Evolutionary conservation across 2,888 invertebrate genomes (phyloP), one percentile per base, ranked within the genome.

Genomic region (Atherix ibis): DNA sequence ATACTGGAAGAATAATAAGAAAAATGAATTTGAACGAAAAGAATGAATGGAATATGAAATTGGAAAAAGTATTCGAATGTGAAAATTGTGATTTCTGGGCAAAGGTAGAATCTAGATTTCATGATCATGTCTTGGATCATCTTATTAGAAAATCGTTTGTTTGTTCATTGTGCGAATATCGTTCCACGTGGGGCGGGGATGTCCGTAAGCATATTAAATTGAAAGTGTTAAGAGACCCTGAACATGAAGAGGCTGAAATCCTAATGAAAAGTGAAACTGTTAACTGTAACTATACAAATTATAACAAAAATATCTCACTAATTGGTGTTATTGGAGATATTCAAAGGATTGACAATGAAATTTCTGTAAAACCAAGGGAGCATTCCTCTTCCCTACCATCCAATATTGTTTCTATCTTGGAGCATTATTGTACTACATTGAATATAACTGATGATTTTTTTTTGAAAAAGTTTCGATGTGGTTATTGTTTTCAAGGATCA

Each of bases 101-200:
- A 6, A 78, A 81, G 13, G 84, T 84, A 14, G 84, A 84, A 12
- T 83, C 83, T 28, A 69, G 84, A 43, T 85, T 85, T 57, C 84
- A 85, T 58, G 83, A 85, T 14, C 85, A 85, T 55, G 81, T 84
- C 44, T 83, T 85, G 16, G 84, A 83, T 10, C 85, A 85, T 60
- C 66, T 82, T 46, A 85, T 84, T 59, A 78, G 78, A 50, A 82
- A 84, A 53, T 88, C 88, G 3, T 89, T 85, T 58, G 82, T 85
- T 59, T 89, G 91, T 61, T 85, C 87, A 2, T 65, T 81, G 17
- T 89, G 89, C 62, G 76, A 80, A 40, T 83, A 87, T 54, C 74
- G 82, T 47, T 85, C 87, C 12, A 88, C 89, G 54, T 89, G 87
- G 85, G 71, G 85, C 40, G 87, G 87, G 82, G 88, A 89, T 62